A percentile compares a stretch with the other conserved stretches of the same genome.
phyloP scores from a whole-genome alignment of 2,888 invertebrate genomes.

The Caenorhabditis virilis region DNA sequence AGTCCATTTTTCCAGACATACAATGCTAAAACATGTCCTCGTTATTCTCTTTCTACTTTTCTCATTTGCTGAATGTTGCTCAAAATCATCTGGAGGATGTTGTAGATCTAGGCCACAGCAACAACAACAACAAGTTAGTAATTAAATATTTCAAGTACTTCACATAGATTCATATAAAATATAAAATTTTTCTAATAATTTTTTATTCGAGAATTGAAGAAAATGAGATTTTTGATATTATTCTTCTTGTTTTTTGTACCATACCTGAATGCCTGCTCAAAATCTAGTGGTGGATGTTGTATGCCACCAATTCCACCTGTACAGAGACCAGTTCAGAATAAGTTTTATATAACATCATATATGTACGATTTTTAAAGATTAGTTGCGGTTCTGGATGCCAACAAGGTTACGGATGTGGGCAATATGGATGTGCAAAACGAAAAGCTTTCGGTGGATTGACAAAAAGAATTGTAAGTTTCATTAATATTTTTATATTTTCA shows the following conservation, averaged over 20 bases:
- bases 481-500: too few relatives aligned
- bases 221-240: not conserved
- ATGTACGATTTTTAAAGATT: constrained; percentile 14
- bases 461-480: constrained; percentile 29
- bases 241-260: not conserved
- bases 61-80: too few relatives aligned
- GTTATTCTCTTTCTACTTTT: too few relatives aligned
- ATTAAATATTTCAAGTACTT: too few relatives aligned
- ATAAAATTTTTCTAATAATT: not conserved
- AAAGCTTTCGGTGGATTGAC: constrained; percentile 40
- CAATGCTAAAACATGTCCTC: too few relatives aligned
- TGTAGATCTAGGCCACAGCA: too few relatives aligned
- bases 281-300: constrained; percentile 10
- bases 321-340: too few relatives aligned
- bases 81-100: too few relatives aligned
- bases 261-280: not conserved
- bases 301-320: constrained; percentile 1
- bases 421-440: constrained; percentile 44
- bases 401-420: constrained; percentile 44
- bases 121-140: too few relatives aligned
- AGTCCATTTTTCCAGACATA: too few relatives aligned
- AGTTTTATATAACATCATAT: too few relatives aligned
- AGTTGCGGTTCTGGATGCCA: constrained; percentile 28
- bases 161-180: too few relatives aligned
- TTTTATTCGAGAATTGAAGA: not conserved